A percentile compares a stretch with the other conserved stretches of the same genome.
These are phyloP conservation scores for Cotesia chilonis DNA, from an alignment of 1,140 invertebrate species.

Conservation along the genomic window DNA sequence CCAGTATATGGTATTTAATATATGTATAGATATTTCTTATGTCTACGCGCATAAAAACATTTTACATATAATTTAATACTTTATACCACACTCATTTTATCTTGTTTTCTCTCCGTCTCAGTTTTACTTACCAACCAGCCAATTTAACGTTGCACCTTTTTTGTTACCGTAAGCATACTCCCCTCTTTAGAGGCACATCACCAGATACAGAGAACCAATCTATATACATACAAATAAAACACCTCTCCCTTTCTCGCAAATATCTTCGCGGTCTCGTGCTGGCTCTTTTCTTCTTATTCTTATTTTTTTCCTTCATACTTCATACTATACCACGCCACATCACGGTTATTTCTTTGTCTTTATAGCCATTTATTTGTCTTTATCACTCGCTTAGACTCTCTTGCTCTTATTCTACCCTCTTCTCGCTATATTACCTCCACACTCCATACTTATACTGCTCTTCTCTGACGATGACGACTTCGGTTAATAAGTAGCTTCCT, in stretches of 20 bases:
- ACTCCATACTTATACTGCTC: not conserved
- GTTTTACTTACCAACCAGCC: not conserved
- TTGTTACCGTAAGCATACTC: not conserved
- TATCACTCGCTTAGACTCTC: constrained; percentile 1
- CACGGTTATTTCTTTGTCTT: not conserved
- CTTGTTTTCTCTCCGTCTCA: constrained; percentile 10
- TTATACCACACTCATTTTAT: not conserved
- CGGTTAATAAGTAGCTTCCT: constrained; percentile 31
- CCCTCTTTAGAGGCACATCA: not conserved
- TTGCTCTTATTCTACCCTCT: not conserved
- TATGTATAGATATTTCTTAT: too few species aligned
- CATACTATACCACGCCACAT: not conserved
- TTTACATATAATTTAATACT: too few species aligned
- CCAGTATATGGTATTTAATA: too few species aligned
- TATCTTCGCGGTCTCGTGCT: constrained; percentile 17
- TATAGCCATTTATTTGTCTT: not conserved
- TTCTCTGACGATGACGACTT: not conserved
- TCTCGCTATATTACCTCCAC: too few species aligned
- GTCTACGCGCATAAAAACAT: not conserved
- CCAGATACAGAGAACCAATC: too few species aligned
- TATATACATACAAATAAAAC: not conserved
- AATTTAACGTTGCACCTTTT: not conserved
- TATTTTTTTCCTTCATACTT: not conserved
- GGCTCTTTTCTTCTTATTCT: constrained; percentile 1
- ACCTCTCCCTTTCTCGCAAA: not conserved